Percentiles rank a stretch among this genome's conserved stretches.
phyloP scores from a whole-genome alignment of 2,888 invertebrate species.

The Brenthis hecate region DNA sequence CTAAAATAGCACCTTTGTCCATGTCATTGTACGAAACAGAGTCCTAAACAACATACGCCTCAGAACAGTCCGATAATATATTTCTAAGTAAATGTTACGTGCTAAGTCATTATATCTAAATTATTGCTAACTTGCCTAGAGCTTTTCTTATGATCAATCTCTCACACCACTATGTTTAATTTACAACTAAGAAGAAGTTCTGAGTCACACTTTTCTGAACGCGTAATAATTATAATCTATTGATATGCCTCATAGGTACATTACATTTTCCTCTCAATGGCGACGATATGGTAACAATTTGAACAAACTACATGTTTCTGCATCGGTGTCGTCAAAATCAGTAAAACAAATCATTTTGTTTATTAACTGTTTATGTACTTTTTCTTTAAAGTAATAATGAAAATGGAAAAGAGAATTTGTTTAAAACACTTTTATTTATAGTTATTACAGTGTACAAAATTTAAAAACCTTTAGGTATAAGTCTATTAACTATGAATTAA shows the following conservation, averaged over 20 bases:
- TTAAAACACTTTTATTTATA: too few species aligned
- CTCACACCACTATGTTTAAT: too few species aligned
- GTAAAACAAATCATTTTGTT: not conserved
- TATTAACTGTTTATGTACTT: too few species aligned
- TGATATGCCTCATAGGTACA: too few species aligned
- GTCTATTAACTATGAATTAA: too few species aligned
- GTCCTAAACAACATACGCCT: constrained; percentile 51
- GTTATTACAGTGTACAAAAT: too few species aligned
- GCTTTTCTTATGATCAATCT: too few species aligned
- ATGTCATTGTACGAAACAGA: constrained; percentile 78
- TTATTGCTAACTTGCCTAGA: too few species aligned
- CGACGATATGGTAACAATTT: not conserved
- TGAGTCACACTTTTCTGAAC: not conserved
- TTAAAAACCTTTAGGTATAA: too few species aligned
- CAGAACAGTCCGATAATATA: constrained; percentile 3
- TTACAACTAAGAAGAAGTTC: not conserved
- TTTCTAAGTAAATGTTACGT: not conserved
- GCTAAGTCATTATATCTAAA: not conserved
- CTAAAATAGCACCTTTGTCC: constrained; percentile 76
- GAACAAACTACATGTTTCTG: not conserved
- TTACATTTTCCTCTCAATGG: not conserved
- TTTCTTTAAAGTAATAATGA: too few species aligned
- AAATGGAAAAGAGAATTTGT: too few species aligned
- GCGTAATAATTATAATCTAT: too few species aligned
- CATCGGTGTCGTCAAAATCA: not conserved